Conservation (phyloP, 2,797 vertebrate species). For the Rhincodon typus region DNA sequence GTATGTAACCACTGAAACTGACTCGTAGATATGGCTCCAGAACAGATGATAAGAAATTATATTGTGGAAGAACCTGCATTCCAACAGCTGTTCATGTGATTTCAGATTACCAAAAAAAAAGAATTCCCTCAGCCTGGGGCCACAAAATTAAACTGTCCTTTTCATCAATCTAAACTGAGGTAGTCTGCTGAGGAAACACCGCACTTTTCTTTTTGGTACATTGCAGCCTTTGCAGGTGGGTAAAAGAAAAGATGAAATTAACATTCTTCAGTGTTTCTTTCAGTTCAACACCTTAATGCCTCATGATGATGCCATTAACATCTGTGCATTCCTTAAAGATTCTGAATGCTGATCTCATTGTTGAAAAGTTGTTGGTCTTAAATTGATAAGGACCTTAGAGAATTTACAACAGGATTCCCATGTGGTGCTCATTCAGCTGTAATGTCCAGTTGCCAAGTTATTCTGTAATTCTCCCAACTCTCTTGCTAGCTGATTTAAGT, state of each 20-base stretch:
- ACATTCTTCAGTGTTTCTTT: conserved; percentile 5
- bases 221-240: conserved; percentile 25
- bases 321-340: neutral
- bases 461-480: neutral
- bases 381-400: neutral
- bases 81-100: neutral
- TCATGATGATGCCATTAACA: neutral
- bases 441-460: neutral
- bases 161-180: conserved; percentile 36
- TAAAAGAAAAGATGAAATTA: neutral
- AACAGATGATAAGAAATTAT: conserved; percentile 5
- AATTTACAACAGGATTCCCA: neutral
- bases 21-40: conserved; percentile 21
- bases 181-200: conserved; percentile 34
- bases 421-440: neutral
- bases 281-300: neutral
- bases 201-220: conserved; percentile 31
- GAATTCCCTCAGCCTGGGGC: conserved; percentile 28
- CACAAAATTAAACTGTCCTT: conserved; percentile 20
- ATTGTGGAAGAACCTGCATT: conserved; percentile 15
- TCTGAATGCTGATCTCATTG: neutral
- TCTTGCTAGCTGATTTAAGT: neutral
- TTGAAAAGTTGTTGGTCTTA: neutral
- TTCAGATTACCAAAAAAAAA: conserved; percentile 9
- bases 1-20: neutral